These are phyloP conservation scores for Podarcis lilfordi DNA, from an alignment of 2,797 vertebrate genomes.

Conservation along the genomic window DNA sequence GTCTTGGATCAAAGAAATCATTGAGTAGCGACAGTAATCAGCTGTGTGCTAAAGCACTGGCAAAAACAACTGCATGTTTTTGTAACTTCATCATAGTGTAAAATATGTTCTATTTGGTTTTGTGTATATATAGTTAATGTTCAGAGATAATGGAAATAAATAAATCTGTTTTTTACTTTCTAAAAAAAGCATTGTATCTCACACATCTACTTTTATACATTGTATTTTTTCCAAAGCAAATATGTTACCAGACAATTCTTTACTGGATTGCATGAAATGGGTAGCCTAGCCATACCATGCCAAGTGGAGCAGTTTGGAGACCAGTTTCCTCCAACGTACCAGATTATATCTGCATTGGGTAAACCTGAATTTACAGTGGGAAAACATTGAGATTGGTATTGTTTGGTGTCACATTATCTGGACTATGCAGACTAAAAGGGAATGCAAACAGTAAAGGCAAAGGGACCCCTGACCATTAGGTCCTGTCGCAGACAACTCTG, in stretches of 20 bases:
- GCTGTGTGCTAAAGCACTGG: neutral
- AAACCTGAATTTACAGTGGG: too few species aligned
- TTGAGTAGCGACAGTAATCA: constrained; percentile 47
- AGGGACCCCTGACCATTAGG: neutral
- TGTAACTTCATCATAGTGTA: neutral
- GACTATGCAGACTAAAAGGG: neutral
- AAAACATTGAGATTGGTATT: too few species aligned
- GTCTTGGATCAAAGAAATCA: constrained; percentile 83
- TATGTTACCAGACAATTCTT: neutral
- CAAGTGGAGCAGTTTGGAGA: neutral
- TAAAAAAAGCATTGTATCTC: neutral
- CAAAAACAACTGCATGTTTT: neutral
- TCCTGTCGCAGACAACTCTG: too few species aligned
- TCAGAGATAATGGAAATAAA: neutral
- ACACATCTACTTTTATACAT: neutral
- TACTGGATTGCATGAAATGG: neutral
- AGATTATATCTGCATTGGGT: too few species aligned
- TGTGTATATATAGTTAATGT: neutral
- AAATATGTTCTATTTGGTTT: neutral
- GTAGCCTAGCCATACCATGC: neutral
- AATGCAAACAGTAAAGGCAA: neutral
- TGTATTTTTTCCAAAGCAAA: neutral
- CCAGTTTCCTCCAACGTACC: too few species aligned
- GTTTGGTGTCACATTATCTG: neutral
- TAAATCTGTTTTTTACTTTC: neutral